Evolutionary conservation across 2,113 vertebrate species (phyloP).

Genomic region (Chamaetylas fuelleborni): DNA sequence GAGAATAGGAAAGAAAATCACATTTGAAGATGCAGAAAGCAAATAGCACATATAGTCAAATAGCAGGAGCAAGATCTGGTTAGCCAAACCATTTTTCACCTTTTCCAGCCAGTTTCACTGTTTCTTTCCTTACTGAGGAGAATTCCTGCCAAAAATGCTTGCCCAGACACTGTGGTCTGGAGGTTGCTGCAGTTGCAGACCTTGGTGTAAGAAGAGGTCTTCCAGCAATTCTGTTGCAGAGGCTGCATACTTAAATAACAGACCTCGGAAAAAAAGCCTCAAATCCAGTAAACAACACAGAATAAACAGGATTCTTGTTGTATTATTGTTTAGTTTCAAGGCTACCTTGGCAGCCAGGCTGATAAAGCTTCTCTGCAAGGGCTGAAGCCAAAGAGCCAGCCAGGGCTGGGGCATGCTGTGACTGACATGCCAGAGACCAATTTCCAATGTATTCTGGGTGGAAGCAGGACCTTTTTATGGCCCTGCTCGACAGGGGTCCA

Average conservation of each 20-base stretch:
- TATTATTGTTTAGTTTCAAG: background rate
- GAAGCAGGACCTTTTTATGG: background rate
- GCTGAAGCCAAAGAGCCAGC: background rate
- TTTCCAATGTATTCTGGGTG: background rate
- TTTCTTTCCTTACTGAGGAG: background rate
- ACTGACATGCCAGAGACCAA: background rate
- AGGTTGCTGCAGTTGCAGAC: background rate
- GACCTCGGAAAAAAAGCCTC: background rate
- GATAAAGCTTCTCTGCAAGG: background rate
- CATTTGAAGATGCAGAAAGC: background rate
- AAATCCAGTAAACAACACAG: background rate
- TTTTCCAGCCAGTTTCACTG: constrained; percentile 17
- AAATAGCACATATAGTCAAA: background rate
- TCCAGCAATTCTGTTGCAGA: background rate
- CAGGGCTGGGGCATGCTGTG: background rate
- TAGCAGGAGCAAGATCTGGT: background rate
- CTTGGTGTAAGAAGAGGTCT: background rate
- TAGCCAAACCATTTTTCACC: constrained; percentile 26
- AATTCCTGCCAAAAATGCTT: background rate
- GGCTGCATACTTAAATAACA: background rate
- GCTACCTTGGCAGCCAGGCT: background rate
- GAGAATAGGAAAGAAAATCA: background rate
- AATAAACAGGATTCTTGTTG: background rate
- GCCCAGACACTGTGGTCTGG: background rate
- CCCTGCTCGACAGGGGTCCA: accelerated